These are phyloP conservation scores for Sorex fumeus DNA, from an alignment of 2,113 vertebrate genomes.

Conservation along the genomic window DNA sequence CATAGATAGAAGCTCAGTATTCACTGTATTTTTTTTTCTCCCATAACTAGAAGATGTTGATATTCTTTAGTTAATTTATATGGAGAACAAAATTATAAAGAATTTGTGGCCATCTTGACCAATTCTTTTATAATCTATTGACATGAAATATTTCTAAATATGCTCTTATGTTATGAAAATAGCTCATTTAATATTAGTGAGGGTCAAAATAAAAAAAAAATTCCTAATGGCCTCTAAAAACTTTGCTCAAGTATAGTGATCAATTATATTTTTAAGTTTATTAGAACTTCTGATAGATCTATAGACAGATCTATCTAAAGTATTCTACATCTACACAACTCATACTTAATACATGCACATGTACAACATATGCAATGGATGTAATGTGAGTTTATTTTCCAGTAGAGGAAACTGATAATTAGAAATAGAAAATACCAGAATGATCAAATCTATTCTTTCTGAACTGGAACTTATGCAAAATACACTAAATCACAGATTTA, in stretches of 20 bases:
- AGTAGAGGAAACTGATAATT: not conserved
- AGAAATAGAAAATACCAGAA: not conserved
- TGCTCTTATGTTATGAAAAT: not conserved
- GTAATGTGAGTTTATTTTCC: not conserved
- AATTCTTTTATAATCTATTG: not conserved
- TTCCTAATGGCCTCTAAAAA: not conserved
- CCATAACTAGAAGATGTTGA: too few species aligned
- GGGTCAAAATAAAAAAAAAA: not conserved
- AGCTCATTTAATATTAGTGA: not conserved
- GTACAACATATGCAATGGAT: not conserved
- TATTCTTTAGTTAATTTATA: not conserved
- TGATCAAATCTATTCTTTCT: not conserved
- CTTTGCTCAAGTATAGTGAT: not conserved
- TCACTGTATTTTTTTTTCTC: too few species aligned
- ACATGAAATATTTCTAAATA: slow-evolving; percentile 14
- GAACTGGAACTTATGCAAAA: slow-evolving; percentile 23
- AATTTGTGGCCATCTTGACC: not conserved
- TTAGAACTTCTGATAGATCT: not conserved
- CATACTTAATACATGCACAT: not conserved
- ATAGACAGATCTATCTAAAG: not conserved
- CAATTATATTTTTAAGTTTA: not conserved
- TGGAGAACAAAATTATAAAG: not conserved
- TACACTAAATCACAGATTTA: slow-evolving; percentile 4
- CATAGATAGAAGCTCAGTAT: too few species aligned
- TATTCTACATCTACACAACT: not conserved